phyloP scores from a whole-genome alignment of 2,797 vertebrate genomes.

The Poeciliopsis presidionis region DNA sequence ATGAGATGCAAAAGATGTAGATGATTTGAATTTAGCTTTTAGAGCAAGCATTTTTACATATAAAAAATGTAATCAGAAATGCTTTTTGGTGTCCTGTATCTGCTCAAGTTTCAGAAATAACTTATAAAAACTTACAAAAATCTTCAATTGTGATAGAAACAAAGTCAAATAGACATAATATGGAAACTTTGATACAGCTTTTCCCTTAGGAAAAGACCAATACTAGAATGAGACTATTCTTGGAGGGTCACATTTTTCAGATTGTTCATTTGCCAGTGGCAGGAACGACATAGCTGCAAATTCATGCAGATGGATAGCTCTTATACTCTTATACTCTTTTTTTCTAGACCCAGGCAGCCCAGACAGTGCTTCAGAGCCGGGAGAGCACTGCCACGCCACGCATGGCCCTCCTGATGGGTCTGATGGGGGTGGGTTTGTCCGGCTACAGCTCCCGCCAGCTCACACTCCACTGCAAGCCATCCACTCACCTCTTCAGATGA shows the following conservation, averaged over 20 bases:
- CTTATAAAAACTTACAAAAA: conserved; percentile 1
- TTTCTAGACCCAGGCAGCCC: conserved; percentile 80
- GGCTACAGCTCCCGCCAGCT: conserved; percentile 82
- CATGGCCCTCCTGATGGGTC: conserved; percentile 76
- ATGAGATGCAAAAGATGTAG: not conserved
- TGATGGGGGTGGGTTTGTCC: conserved; percentile 79
- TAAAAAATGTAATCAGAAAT: too few relatives aligned
- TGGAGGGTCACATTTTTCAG: conserved; percentile 37
- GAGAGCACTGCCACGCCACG: conserved; percentile 57
- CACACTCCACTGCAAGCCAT: conserved; percentile 77
- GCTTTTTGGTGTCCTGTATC: conserved; percentile 32
- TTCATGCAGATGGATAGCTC: not conserved
- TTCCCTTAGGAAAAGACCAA: conserved; percentile 50
- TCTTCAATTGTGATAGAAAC: conserved; percentile 8
- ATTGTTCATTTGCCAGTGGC: conserved; percentile 15
- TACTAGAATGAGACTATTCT: conserved; percentile 36
- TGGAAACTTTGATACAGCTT: conserved; percentile 35
- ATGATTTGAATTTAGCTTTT: not conserved
- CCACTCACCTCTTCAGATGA: conserved; percentile 74
- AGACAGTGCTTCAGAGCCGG: conserved; percentile 63
- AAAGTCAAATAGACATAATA: conserved; percentile 34
- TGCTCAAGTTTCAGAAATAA: conserved; percentile 34
- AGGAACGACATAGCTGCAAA: conserved; percentile 16
- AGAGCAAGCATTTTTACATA: not conserved
- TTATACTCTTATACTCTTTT: conserved; percentile 35